Evolutionary conservation across 2,888 invertebrate genomes (phyloP).

Genomic region (Agrochola lota): DNA sequence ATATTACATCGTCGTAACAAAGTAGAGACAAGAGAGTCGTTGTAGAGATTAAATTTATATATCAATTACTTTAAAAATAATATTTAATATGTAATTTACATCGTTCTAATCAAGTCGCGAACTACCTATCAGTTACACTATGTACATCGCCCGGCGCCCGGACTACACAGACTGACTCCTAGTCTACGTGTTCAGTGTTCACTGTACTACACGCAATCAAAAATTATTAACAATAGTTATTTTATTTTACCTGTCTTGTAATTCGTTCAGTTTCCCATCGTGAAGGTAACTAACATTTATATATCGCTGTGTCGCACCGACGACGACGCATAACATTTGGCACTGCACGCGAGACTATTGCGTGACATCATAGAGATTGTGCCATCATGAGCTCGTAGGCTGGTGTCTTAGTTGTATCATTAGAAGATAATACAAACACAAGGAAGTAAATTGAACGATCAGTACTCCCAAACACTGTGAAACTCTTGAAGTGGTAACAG

Average conservation of each 20-base stretch:
- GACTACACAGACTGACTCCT: conserved; percentile 55
- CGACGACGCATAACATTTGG: conserved; percentile 16
- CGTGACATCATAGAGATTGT: not conserved
- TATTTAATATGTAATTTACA: conserved; percentile 72
- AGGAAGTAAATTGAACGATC: conserved; percentile 16
- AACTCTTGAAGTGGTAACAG: conserved; percentile 32
- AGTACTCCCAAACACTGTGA: conserved; percentile 5
- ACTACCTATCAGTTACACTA: conserved; percentile 68
- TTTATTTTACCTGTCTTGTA: conserved; percentile 83
- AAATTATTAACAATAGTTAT: conserved; percentile 72
- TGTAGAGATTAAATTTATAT: conserved; percentile 77
- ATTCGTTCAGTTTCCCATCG: conserved; percentile 83
- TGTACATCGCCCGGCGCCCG: conserved; percentile 66
- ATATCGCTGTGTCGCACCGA: conserved; percentile 24
- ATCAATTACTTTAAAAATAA: conserved; percentile 66
- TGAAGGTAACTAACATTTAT: conserved; percentile 54
- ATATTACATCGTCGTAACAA: conserved; percentile 82
- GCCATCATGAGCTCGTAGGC: not conserved
- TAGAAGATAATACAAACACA: conserved; percentile 8
- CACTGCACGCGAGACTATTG: conserved; percentile 23
- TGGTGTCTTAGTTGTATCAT: not conserved
- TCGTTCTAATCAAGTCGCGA: conserved; percentile 68
- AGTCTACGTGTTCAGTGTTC: conserved; percentile 57
- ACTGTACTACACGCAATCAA: conserved; percentile 66
- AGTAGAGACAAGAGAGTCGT: conserved; percentile 82